phyloP scores from a whole-genome alignment of 1,140 invertebrate species.

The Stegodyphus mimosarum region DNA sequence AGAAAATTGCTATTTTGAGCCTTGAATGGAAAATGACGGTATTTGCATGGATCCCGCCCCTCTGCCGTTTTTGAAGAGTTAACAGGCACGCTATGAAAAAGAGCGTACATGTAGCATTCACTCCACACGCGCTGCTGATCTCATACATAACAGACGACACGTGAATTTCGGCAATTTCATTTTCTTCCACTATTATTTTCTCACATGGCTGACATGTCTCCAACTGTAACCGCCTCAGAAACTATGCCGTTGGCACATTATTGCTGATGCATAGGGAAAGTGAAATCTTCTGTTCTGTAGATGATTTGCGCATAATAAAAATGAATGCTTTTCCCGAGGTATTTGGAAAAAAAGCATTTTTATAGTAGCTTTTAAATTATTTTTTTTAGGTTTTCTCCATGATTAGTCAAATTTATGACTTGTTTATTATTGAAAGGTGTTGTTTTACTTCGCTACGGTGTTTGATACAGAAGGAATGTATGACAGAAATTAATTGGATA shows the following conservation, averaged over 20 bases:
- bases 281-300: neutral
- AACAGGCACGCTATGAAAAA: conserved; percentile 1
- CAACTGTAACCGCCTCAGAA: conserved; percentile 8
- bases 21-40: neutral
- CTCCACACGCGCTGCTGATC: conserved; percentile 6
- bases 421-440: no score
- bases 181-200: conserved; percentile 16
- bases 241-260: neutral
- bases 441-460: no score
- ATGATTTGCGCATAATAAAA: no score
- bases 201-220: conserved; percentile 12
- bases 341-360: no score
- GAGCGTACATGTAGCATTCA: conserved; percentile 11
- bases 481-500: no score
- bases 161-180: conserved; percentile 39
- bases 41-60: neutral
- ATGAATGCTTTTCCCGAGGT: no score
- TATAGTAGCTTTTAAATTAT: no score
- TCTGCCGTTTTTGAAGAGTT: neutral
- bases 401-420: no score
- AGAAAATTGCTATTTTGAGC: neutral
- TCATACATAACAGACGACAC: conserved; percentile 30
- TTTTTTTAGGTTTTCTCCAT: no score
- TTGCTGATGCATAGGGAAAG: neutral
- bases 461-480: no score